Base-by-base conservation (phyloP, 2,113 vertebrate genomes). In the Phylloscopus trochiloides region DNA sequence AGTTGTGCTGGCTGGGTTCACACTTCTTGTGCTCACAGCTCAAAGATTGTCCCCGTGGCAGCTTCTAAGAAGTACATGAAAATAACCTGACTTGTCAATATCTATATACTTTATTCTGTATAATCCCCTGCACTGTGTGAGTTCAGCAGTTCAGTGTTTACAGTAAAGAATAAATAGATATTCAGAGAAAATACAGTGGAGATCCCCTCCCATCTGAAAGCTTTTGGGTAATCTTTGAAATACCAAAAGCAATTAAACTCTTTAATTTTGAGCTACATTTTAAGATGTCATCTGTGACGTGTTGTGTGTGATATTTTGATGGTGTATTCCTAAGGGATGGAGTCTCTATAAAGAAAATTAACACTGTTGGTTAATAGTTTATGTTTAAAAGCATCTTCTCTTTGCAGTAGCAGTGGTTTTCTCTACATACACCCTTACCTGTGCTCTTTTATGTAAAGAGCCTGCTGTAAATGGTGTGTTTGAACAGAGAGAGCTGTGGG, bases 351-450 rank as follows among this genome's bases (percentile, higher is more conserved):
- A 75, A 40, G 36, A 72, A 51, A 57, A 63, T 51, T 21, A 67
- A 19, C 31, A 31, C 3, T 19, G 22, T 7, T 38, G 24, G 9
- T 63, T 77, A 32, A 71, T 45, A 34, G 28, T 38, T 89, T 17
- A 59, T 42, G 29, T 68, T 74, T 50, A 25, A 86, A 42, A 85
- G 21, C 57, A 34, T 58, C 9, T 17, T 63, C 22, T 51, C 22
- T 76, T 66, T 54, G 47, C 68, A 50, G 51, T 50, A 74, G 14
- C 24, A 12, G 31, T 38, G 31, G 15, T 81, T 81, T 92, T 90
- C 20, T 90, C 24, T 8, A 6, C 0, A 0, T 25, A 26, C 16
- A 38, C 36, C 15, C 11, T 80, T 77, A 32, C 8, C 29, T 76
- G 18, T 82, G 24, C 61, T 58, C 20, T 87, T 58, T 70, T 32